phyloP scores from a whole-genome alignment of 2,797 vertebrate genomes.

The Enteromius trimaculatus region DNA sequence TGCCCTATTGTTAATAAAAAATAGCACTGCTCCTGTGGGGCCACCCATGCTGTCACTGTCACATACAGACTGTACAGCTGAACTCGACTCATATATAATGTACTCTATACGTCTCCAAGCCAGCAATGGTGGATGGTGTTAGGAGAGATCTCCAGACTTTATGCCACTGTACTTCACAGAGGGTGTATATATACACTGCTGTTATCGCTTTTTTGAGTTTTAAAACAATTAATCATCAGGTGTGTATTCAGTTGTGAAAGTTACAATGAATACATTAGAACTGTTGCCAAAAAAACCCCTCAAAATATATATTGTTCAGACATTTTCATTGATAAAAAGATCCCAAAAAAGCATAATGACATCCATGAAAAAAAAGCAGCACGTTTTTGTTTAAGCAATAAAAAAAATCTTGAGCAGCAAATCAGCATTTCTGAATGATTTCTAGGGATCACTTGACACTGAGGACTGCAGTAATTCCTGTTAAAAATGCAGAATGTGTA shows the following conservation, averaged over 20 bases:
- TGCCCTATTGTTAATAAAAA: slow-evolving; percentile 26
- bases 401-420: neutral
- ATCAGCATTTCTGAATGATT: neutral
- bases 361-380: no score
- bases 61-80: neutral
- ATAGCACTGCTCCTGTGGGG: neutral
- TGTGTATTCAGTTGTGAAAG: no score
- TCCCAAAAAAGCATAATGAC: no score
- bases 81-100: neutral
- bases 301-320: no score
- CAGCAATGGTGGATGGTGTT: neutral
- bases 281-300: no score
- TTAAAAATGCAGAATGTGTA: no score
- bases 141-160: neutral
- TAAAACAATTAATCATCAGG: no score
- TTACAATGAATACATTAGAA: no score
- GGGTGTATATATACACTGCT: no score
- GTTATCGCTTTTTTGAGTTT: no score
- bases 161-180: neutral
- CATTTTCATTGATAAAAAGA: no score
- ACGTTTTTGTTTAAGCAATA: no score
- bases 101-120: neutral
- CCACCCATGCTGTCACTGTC: neutral
- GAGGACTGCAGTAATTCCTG: neutral
- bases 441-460: neutral